Base-by-base conservation (phyloP, 2,888 invertebrate species). In the Seladonia tumulorum region DNA sequence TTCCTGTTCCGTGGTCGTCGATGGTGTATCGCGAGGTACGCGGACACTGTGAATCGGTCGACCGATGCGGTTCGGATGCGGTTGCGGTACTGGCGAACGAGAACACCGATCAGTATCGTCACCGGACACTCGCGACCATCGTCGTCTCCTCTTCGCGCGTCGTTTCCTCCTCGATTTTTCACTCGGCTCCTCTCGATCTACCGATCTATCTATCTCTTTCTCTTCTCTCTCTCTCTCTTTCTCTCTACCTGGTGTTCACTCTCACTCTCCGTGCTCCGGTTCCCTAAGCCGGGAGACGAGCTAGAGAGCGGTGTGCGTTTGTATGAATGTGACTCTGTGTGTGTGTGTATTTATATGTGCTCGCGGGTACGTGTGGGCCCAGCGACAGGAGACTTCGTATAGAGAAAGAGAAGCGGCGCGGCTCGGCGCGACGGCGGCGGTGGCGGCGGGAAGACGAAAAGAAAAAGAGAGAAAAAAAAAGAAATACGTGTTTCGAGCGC, bases 41-140 rank as follows among this genome's bases (percentile, higher is more conserved):
- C 42, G 29, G 53, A n/a, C 49, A 80, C 66, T 72, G 29, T 16
- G n/a, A 63, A 5, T 22, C 8, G 8, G 57, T 57, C 57, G 60
- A 60, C 39, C 35, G 60, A 18, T 47, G 63, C 47, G 47, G 73
- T 35, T 73, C 70, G 39, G 70, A 73, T 53, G 53, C 74, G 57
- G n/a, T 74, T 49, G 42, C 60, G 29, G 72, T 86, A 81, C 79
- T 79, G 47, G 39, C 53, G 75, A 74, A 81, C 35, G 72, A 77
- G 71, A 79, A 80, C 85, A 81, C 77, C 70, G 70, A 70, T 70
- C 42, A 70, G 70, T 82, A 84, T 87, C 72, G 87, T 91, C 91
- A 91, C 91, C 91, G 90, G 86, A 83, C 91, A 91, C 91, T 90
- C 90, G 91, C 89, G 87, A 90, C 89, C 90, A 90, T 90, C 90